Evolutionary conservation across 1,140 invertebrate species (phyloP).

Genomic region (Orius insidiosus): DNA sequence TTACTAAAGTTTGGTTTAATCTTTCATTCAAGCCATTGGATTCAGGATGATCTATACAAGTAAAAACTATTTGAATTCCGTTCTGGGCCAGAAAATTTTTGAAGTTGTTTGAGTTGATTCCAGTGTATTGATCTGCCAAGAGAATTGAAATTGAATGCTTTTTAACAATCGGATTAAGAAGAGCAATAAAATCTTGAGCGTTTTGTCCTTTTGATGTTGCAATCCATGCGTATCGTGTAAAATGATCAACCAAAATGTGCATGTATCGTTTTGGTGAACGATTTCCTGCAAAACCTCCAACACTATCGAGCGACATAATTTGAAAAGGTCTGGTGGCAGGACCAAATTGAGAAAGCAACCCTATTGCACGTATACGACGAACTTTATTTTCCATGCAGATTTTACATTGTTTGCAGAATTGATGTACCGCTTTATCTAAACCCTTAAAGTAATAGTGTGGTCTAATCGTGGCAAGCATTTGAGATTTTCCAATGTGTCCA

Average conservation of each 20-base stretch:
- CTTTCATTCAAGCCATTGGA: too few species aligned
- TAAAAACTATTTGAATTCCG: too few species aligned
- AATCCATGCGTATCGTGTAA: slow-evolving; percentile 18
- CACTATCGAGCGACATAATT: slow-evolving; percentile 22
- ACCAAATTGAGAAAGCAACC: slow-evolving; percentile 22
- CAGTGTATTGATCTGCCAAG: too few species aligned
- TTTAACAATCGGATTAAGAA: too few species aligned
- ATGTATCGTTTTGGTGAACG: slow-evolving; percentile 20
- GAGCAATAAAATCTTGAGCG: slow-evolving; percentile 5
- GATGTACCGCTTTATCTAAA: slow-evolving; percentile 3
- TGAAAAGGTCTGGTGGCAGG: slow-evolving; percentile 24
- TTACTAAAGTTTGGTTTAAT: too few species aligned
- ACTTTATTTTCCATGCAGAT: slow-evolving; percentile 14
- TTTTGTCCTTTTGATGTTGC: slow-evolving; percentile 15
- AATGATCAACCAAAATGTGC: slow-evolving; percentile 20
- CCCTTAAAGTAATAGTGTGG: slow-evolving; percentile 13
- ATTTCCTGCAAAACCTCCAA: slow-evolving; percentile 20
- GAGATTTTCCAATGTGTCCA: slow-evolving; percentile 8
- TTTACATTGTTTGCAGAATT: slow-evolving; percentile 13
- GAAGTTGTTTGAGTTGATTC: too few species aligned
- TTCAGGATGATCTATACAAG: too few species aligned
- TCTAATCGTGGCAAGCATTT: slow-evolving; percentile 6
- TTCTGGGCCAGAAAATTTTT: too few species aligned
- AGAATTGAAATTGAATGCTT: too few species aligned
- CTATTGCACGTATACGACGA: slow-evolving; percentile 17